phyloP scores from a whole-genome alignment of 64 coral and sea anemone genomes.

The Montipora cactus region DNA sequence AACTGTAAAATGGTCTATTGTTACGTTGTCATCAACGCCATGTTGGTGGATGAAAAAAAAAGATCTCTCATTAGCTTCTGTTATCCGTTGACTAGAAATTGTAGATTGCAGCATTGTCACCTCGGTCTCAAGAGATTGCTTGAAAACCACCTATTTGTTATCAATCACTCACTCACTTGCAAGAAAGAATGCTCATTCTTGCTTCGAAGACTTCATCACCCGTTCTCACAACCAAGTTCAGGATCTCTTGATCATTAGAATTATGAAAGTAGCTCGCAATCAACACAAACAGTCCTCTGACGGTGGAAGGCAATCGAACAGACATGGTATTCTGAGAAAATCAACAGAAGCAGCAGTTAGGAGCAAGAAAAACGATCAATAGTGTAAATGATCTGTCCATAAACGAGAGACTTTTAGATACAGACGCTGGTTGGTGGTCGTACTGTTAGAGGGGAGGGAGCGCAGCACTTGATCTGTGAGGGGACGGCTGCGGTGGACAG shows the following conservation, averaged over 20 bases:
- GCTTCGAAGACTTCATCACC: slow-evolving; percentile 5
- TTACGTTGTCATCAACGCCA: too few species aligned
- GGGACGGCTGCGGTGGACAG: too few species aligned
- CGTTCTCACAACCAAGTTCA: slow-evolving; percentile 45
- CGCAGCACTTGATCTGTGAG: too few species aligned
- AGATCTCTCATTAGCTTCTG: too few species aligned
- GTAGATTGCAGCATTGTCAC: too few species aligned
- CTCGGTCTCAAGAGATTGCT: too few species aligned
- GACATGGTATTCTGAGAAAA: slow-evolving; percentile 58
- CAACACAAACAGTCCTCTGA: slow-evolving; percentile 60
- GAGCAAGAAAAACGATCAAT: neutral
- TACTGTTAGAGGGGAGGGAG: too few species aligned
- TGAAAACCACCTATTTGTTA: too few species aligned
- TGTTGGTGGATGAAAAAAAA: too few species aligned
- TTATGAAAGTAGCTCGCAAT: slow-evolving; percentile 63
- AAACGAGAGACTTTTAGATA: neutral
- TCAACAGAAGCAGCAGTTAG: neutral
- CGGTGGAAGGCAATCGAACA: slow-evolving; percentile 35
- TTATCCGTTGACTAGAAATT: too few species aligned
- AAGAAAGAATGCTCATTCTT: slow-evolving; percentile 62
- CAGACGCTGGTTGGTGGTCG: too few species aligned
- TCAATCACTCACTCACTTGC: slow-evolving; percentile 44
- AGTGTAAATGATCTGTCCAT: neutral
- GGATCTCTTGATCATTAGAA: slow-evolving; percentile 23
- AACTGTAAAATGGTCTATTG: too few species aligned